Evolutionary conservation across 2,888 invertebrate species (phyloP).

Genomic region (Belgica antarctica): DNA sequence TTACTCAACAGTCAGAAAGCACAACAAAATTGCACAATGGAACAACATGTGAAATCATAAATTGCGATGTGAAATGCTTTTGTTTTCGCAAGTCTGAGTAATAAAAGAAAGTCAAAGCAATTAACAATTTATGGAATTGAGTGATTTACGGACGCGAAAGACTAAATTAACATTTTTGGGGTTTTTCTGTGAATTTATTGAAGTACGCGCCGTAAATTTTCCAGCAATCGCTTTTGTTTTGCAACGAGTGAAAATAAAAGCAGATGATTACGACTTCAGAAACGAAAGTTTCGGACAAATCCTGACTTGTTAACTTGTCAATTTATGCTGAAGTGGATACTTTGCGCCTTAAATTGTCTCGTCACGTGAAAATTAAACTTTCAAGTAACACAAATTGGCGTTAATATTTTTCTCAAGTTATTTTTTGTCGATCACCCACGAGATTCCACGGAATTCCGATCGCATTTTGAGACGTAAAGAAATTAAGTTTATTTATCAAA

Average conservation of each 20-base stretch:
- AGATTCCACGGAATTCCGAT: constrained; percentile 1
- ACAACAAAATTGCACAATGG: constrained; percentile 7
- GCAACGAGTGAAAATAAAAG: too few species aligned
- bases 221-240: too few species aligned
- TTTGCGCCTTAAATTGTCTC: too few species aligned
- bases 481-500: constrained; percentile 36
- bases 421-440: constrained; percentile 9
- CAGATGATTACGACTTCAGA: too few species aligned
- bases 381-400: too few species aligned
- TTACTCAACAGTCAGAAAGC: constrained; percentile 8
- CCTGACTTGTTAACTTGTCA: too few species aligned
- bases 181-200: too few species aligned
- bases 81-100: constrained; percentile 16
- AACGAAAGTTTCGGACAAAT: too few species aligned
- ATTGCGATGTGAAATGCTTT: constrained; percentile 15
- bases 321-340: too few species aligned
- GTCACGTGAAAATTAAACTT: too few species aligned
- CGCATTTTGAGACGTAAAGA: background rate
- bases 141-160: constrained; percentile 10
- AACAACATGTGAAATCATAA: constrained; percentile 8
- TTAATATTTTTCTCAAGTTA: background rate
- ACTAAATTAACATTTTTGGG: constrained; percentile 13
- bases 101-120: constrained; percentile 20
- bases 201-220: too few species aligned
- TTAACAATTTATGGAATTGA: constrained; percentile 24